phyloP scores from a whole-genome alignment of 2,113 vertebrate species.

The Todiramphus chloris region DNA sequence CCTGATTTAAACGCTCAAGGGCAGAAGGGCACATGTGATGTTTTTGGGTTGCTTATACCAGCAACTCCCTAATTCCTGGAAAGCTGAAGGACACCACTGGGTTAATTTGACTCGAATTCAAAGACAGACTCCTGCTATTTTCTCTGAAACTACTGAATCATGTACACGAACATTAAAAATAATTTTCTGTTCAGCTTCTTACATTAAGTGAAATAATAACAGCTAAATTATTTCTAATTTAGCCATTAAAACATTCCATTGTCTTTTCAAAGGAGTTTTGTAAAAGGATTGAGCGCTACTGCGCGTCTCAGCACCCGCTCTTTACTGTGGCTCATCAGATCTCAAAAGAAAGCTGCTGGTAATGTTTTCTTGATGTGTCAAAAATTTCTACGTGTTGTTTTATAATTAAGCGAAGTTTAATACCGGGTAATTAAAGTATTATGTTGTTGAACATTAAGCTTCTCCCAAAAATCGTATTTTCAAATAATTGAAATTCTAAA shows the following conservation, averaged over 20 bases:
- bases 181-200: background rate
- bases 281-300: background rate
- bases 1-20: background rate
- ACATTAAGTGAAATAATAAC: background rate
- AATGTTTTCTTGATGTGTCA: background rate
- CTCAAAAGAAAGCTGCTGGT: background rate
- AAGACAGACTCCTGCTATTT: background rate
- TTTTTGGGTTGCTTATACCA: background rate
- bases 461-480: background rate
- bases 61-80: background rate
- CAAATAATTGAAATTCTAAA: background rate
- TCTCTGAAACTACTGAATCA: background rate
- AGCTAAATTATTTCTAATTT: background rate
- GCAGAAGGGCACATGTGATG: background rate
- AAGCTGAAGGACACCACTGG: background rate
- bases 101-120: background rate
- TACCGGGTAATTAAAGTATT: background rate
- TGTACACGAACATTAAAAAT: background rate
- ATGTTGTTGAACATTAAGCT: background rate
- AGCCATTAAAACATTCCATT: background rate
- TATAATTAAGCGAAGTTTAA: slow-evolving; percentile 5
- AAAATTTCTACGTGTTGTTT: background rate
- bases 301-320: background rate
- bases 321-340: background rate
- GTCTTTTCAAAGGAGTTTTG: background rate